phyloP scores from a whole-genome alignment of 2,797 vertebrate species.

The Argentina silus region DNA sequence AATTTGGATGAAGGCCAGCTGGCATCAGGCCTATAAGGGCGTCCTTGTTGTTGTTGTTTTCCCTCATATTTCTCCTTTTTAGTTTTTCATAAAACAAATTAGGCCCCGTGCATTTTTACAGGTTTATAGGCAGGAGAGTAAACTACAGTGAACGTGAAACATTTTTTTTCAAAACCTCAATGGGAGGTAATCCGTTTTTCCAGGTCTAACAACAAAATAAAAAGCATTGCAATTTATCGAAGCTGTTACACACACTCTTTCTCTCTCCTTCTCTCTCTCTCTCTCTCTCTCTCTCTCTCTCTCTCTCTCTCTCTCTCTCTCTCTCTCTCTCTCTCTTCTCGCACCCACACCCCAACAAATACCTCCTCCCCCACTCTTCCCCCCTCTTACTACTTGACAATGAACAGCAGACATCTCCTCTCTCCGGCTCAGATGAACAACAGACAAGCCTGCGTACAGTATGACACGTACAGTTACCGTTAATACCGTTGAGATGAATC shows the following conservation, averaged over 20 bases:
- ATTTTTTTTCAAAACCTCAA: slow-evolving; percentile 43
- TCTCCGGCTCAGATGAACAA: neutral
- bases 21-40: slow-evolving; percentile 54
- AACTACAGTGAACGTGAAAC: slow-evolving; percentile 35
- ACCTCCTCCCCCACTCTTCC: neutral
- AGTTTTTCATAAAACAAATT: slow-evolving; percentile 16
- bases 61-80: slow-evolving; percentile 27
- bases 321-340: neutral
- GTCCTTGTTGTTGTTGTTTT: slow-evolving; percentile 30
- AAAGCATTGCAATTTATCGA: slow-evolving; percentile 42
- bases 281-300: neutral
- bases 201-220: slow-evolving; percentile 40
- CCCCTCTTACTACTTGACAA: neutral
- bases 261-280: neutral
- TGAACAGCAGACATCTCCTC: neutral
- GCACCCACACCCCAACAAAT: neutral
- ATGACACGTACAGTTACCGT: slow-evolving; percentile 17
- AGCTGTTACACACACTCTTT: slow-evolving; percentile 13
- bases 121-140: slow-evolving; percentile 14
- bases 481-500: slow-evolving; percentile 44
- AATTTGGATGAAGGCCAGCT: slow-evolving; percentile 68
- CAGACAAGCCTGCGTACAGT: neutral
- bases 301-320: neutral
- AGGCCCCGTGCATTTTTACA: slow-evolving; percentile 16
- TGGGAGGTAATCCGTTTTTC: slow-evolving; percentile 43